Conservation (phyloP, 2,113 vertebrate genomes). For the Globicephala melas region DNA sequence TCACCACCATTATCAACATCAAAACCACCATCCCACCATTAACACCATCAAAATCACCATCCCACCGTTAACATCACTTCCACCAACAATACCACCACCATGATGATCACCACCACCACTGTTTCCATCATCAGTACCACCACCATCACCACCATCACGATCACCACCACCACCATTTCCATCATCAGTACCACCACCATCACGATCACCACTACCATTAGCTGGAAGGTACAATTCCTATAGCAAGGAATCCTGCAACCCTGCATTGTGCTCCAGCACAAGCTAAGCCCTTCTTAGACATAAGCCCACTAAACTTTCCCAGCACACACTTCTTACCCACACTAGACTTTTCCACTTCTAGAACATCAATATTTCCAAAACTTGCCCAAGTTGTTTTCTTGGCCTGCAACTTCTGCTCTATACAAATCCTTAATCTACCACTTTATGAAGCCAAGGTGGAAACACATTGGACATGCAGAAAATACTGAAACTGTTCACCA, state of each 20-base stretch:
- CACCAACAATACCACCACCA: neutral
- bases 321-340: neutral
- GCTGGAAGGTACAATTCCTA: neutral
- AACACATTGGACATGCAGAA: accelerated
- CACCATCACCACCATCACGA: accelerated
- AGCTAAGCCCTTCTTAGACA: neutral
- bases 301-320: accelerated
- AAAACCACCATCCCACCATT: neutral
- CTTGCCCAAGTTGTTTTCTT: neutral
- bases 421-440: neutral
- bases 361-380: neutral
- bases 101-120: neutral
- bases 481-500: neutral
- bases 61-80: accelerated
- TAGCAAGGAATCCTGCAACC: neutral
- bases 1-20: accelerated
- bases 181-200: accelerated
- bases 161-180: accelerated
- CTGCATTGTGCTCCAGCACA: accelerated
- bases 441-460: neutral
- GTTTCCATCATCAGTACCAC: accelerated
- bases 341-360: neutral
- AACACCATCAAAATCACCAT: neutral
- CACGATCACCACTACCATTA: neutral
- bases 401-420: neutral